Base-by-base conservation (phyloP, 2,797 vertebrate species). In the Cheirogaleus major region DNA sequence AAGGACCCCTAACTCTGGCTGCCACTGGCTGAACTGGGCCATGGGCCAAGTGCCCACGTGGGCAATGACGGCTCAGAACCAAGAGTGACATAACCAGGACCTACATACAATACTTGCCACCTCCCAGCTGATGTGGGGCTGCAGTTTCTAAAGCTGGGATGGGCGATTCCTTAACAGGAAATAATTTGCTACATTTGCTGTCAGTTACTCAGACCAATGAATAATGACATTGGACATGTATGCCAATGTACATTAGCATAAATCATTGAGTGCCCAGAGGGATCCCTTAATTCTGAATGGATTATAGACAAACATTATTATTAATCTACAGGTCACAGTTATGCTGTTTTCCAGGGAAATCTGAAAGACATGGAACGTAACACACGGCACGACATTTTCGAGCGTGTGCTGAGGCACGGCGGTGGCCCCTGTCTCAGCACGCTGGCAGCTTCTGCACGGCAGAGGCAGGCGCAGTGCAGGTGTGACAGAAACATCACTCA, bases 151-250 rank as follows among this genome's bases (percentile, higher is more conserved):
- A 50, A 48, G 59, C 52, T 52, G 59, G 80, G 38, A 14, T 18
- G 30, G 13, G 52, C 57, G 35, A 32, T 27, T 59, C 50, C n/a
- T 43, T 30, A 78, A 81, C 22, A 93, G 94, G 59, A 88, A 89
- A 17, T 52, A 17, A 38, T 22, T 23, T 23, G 20, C n/a, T 57
- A 18, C 10, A 30, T 14, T 50, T 38, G 63, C 65, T 35, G 2
- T 35, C 41, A 32, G 61, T 48, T 91, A 78, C 25, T 59, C 83
- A 43, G 25, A 43, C 32, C 48, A 30, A 25, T 11, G 22, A 57
- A 57, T 25, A 57, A 57, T 23, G 23, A 57, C 55, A 57, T 10
- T 25, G 55, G 55, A 57, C 55, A 57, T 57, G 11, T 57, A 25
- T 57, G 55, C 55, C 55, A 57, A 52, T 2, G 9, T 9, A 12